Base-by-base conservation (phyloP, 2,888 invertebrate genomes). In the Muscina levida region DNA sequence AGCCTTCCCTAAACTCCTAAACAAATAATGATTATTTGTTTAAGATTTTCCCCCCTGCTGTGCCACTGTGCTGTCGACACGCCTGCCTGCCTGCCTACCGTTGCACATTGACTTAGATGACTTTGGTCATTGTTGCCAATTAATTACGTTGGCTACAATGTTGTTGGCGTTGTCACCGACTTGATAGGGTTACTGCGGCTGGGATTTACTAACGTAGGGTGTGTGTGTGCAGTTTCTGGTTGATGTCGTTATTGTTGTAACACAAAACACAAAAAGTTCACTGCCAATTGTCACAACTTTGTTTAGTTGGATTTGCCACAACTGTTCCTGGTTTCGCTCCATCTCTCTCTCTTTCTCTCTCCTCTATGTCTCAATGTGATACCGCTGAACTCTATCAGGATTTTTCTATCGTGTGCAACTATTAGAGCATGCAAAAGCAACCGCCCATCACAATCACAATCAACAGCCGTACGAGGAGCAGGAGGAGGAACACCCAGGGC, bases 141-240 rank as follows among this genome's bases (percentile, higher is more conserved):
- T 80, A 80, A 72, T 80, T 80, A 79, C 31, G 72, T 79, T 79
- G 19, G 66, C 66, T 17, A 51, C 24, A 31, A n/a, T n/a, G n/a
- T 51, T 3, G 31, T 31, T 31, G 31, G 31, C 31, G 48, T 67
- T 67, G 11, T 75, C 19, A 67, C 56, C 66, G 57, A 19, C 70
- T 31, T 31, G 48, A 19, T 19, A 53, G 22, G 17, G 24, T 13
- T 19, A 22, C 66, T 67, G 53, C 51, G 59, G 31, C n/a, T n/a
- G n/a, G n/a, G n/a, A n/a, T n/a, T n/a, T n/a, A n/a, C n/a, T n/a
- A n/a, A n/a, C n/a, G n/a, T n/a, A n/a, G n/a, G n/a, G n/a, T n/a
- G n/a, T n/a, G n/a, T n/a, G n/a, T n/a, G n/a, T n/a, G n/a, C n/a
- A n/a, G 48, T 19, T 24, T 19, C 26, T 17, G 37, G 39, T 48